Conservation (phyloP, 1,140 invertebrate species). For the Plectus sambesii region DNA sequence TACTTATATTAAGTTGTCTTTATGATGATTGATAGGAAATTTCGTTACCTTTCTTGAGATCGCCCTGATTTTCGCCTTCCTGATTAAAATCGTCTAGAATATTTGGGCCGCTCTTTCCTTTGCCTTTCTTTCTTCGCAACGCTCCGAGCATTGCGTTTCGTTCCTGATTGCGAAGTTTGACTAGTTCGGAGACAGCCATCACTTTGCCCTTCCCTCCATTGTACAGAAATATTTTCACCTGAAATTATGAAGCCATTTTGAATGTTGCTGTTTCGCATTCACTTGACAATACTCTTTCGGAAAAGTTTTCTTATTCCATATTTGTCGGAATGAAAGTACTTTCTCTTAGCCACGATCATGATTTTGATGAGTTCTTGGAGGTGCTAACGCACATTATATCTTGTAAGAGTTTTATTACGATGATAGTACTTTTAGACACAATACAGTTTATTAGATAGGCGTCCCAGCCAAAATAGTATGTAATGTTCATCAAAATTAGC, state of each 20-base stretch:
- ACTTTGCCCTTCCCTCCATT: slow-evolving; percentile 76
- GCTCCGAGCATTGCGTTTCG: slow-evolving; percentile 64
- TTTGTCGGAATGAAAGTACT: too few relatives aligned
- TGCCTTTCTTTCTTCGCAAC: slow-evolving; percentile 28
- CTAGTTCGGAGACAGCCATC: slow-evolving; percentile 71
- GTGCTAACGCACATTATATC: too few relatives aligned
- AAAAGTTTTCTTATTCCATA: too few relatives aligned
- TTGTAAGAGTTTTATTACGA: too few relatives aligned
- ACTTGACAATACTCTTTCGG: slow-evolving; percentile 31
- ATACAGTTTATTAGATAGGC: too few relatives aligned
- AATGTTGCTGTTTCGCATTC: too few relatives aligned
- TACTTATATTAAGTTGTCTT: slow-evolving; percentile 8
- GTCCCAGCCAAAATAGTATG: too few relatives aligned
- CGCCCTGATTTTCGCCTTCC: slow-evolving; percentile 16
- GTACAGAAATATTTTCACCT: slow-evolving; percentile 80
- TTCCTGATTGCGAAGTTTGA: slow-evolving; percentile 75
- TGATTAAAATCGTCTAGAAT: slow-evolving; percentile 21
- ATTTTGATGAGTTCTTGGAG: too few relatives aligned
- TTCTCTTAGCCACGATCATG: too few relatives aligned
- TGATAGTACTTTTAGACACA: too few relatives aligned
- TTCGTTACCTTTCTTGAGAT: slow-evolving; percentile 22
- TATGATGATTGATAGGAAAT: not conserved
- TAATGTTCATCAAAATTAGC: too few relatives aligned
- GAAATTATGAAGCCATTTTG: slow-evolving; percentile 58
- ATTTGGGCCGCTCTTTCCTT: slow-evolving; percentile 23